phyloP scores from a whole-genome alignment of 2,113 vertebrate species.

The Sinocyclocheilus rhinocerous region DNA sequence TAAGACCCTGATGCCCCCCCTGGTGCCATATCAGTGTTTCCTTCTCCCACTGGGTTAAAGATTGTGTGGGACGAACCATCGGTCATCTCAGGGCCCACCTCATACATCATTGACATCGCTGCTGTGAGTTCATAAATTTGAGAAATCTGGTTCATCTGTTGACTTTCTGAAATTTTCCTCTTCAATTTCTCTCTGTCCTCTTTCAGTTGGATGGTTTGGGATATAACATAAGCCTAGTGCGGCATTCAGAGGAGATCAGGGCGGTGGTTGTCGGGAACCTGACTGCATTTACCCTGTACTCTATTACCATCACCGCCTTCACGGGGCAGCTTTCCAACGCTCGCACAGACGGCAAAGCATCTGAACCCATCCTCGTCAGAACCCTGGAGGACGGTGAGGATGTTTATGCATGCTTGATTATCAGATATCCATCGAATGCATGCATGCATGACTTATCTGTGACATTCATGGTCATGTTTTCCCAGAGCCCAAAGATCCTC shows the following conservation, averaged over 20 bases:
- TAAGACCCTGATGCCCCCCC: conserved; percentile 90
- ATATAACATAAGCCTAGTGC: conserved; percentile 79
- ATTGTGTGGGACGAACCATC: conserved; percentile 85
- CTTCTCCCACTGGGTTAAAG: conserved; percentile 81
- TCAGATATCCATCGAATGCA: neutral
- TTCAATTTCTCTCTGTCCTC: conserved; percentile 3
- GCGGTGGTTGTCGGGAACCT: conserved; percentile 81
- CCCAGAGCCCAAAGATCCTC: conserved; percentile 90
- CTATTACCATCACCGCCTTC: conserved; percentile 85
- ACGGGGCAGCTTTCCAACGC: conserved; percentile 79
- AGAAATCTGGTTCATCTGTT: neutral
- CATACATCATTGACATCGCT: conserved; percentile 85
- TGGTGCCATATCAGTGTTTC: conserved; percentile 77
- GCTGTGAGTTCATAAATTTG: conserved; percentile 69
- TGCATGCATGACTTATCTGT: neutral
- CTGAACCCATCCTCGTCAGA: conserved; percentile 75
- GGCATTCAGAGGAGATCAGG: conserved; percentile 78
- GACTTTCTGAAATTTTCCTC: neutral
- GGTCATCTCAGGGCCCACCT: conserved; percentile 87
- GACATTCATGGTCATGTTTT: neutral
- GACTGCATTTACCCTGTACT: conserved; percentile 88
- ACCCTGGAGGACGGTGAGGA: conserved; percentile 87
- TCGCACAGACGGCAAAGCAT: conserved; percentile 79
- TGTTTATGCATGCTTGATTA: neutral
- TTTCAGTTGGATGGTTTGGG: conserved; percentile 80